A percentile compares a stretch with the other conserved stretches of the same genome.
These are phyloP conservation scores for Trachelus stipa DNA, from an alignment of 2,888 invertebrate species.

Conservation along the genomic window DNA sequence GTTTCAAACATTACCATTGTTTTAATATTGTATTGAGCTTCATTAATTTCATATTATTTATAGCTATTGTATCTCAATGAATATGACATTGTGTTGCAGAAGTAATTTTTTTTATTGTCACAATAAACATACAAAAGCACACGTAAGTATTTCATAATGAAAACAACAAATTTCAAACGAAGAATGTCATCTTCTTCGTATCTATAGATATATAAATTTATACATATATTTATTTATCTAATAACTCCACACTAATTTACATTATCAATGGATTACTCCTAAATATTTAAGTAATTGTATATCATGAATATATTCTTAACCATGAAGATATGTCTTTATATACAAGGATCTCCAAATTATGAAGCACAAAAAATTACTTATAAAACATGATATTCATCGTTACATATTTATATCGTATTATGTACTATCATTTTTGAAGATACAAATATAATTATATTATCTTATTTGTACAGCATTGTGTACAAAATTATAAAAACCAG, in stretches of 20 bases:
- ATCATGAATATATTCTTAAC: neutral
- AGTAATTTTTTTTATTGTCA: slow-evolving; percentile 21
- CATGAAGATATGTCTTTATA: neutral
- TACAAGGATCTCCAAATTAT: neutral
- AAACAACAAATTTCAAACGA: neutral
- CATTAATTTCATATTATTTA: slow-evolving; percentile 6
- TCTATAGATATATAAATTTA: neutral
- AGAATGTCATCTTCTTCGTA: neutral
- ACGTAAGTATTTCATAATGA: neutral
- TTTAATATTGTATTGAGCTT: neutral
- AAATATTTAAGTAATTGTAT: neutral
- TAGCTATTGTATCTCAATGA: slow-evolving; percentile 2
- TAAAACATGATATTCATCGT: neutral
- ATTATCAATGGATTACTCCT: slow-evolving; percentile 1
- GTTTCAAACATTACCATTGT: neutral
- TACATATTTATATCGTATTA: neutral
- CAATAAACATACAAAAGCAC: slow-evolving; percentile 18
- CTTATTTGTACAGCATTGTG: neutral
- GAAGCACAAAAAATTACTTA: neutral
- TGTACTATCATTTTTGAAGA: neutral
- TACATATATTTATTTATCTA: neutral
- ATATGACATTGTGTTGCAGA: slow-evolving; percentile 20
- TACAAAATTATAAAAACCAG: neutral
- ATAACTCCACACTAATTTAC: slow-evolving; percentile 7
- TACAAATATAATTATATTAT: neutral